These are phyloP conservation scores for Allygus modestus DNA, from an alignment of 2,888 invertebrate species.

Conservation along the genomic window DNA sequence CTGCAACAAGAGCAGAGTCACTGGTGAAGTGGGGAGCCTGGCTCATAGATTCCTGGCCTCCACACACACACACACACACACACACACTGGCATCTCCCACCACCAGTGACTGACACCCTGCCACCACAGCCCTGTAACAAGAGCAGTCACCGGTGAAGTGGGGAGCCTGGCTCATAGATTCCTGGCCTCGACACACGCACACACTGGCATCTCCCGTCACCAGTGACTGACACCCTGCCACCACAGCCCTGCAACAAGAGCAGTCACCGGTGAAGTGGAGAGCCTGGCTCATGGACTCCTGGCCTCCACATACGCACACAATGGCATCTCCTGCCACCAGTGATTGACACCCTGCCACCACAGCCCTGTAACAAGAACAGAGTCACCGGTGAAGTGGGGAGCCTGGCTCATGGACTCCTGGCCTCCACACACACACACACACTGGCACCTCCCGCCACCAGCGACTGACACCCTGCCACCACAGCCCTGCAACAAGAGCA, in stretches of 20 bases:
- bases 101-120: slow-evolving; percentile 83
- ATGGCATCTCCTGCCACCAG: slow-evolving; percentile 82
- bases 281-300: slow-evolving; percentile 89
- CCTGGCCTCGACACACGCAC: slow-evolving; percentile 89
- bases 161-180: slow-evolving; percentile 87
- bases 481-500: slow-evolving; percentile 81
- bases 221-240: slow-evolving; percentile 83
- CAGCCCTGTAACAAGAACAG: slow-evolving; percentile 80
- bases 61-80: slow-evolving; percentile 87
- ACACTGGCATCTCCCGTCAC: slow-evolving; percentile 81
- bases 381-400: slow-evolving; percentile 83
- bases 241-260: slow-evolving; percentile 81
- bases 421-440: slow-evolving; percentile 86
- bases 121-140: slow-evolving; percentile 82
- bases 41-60: slow-evolving; percentile 92
- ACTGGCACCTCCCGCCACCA: slow-evolving; percentile 81
- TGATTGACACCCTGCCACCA: slow-evolving; percentile 82
- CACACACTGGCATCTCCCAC: slow-evolving; percentile 81
- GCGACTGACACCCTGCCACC: slow-evolving; percentile 82
- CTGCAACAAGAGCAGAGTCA: slow-evolving; percentile 79
- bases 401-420: slow-evolving; percentile 90
- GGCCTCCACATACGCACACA: slow-evolving; percentile 87
- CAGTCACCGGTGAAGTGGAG: slow-evolving; percentile 83
- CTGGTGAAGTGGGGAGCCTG: slow-evolving; percentile 85
- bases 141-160: slow-evolving; percentile 81